Evolutionary conservation across 2,113 vertebrate genomes (phyloP).

Genomic region (Canis aureus): DNA sequence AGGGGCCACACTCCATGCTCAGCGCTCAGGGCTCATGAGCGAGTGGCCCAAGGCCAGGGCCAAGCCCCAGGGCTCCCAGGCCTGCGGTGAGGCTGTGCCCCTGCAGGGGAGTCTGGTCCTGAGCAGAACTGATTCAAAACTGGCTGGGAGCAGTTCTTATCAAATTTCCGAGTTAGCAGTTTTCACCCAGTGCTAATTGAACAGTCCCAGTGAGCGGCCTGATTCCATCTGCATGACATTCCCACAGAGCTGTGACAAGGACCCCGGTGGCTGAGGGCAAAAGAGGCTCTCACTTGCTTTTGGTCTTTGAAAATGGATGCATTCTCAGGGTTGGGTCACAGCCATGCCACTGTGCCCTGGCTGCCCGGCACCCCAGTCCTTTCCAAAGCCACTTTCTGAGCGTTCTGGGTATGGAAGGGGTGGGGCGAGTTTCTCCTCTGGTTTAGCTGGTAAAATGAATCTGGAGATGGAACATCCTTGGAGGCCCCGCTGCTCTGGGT

Average conservation of each 20-base stretch:
- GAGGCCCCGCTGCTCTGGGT: neutral
- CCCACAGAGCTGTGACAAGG: constrained; percentile 2
- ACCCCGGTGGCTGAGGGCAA: constrained; percentile 16
- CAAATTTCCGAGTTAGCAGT: constrained; percentile 80
- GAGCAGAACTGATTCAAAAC: constrained; percentile 78
- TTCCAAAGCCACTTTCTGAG: neutral
- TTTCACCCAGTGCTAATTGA: constrained; percentile 85
- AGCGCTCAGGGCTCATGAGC: no score
- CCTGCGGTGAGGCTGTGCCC: constrained; percentile 28
- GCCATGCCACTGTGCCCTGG: neutral
- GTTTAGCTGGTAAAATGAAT: neutral
- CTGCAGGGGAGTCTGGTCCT: constrained; percentile 36
- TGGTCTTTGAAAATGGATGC: constrained; percentile 20
- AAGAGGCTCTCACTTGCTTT: neutral
- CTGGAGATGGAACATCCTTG: neutral
- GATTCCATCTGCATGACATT: neutral
- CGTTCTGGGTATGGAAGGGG: neutral
- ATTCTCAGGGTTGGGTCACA: neutral
- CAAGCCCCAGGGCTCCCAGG: neutral
- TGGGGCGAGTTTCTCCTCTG: neutral
- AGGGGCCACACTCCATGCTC: neutral
- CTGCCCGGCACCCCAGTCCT: fast-evolving
- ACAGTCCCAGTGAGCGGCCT: constrained; percentile 63
- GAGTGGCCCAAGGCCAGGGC: neutral
- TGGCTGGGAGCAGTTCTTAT: constrained; percentile 83